A percentile compares a stretch with the other conserved stretches of the same genome.
These are phyloP conservation scores for Colletes gigas DNA, from an alignment of 1,140 invertebrate species.

Conservation along the genomic window DNA sequence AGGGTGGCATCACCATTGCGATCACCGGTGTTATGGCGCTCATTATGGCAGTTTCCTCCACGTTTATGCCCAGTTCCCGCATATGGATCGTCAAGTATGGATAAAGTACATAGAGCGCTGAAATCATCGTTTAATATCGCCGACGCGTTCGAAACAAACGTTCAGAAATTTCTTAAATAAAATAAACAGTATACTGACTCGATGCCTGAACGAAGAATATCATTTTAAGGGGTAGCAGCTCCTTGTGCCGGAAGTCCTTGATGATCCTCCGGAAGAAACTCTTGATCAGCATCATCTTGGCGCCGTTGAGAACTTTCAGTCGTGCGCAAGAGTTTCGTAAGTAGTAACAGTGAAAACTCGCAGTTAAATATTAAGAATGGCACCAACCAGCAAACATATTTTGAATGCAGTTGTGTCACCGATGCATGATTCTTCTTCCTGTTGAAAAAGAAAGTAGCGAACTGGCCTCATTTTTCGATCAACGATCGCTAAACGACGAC, in stretches of 20 bases:
- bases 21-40: constrained; percentile 90
- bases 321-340: background rate
- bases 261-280: constrained; percentile 85
- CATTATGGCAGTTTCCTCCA: constrained; percentile 93
- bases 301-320: constrained; percentile 8
- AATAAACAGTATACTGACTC: constrained; percentile 82
- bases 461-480: background rate
- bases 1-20: constrained; percentile 89
- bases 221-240: constrained; percentile 87
- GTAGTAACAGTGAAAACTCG: background rate
- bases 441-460: background rate
- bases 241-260: constrained; percentile 87
- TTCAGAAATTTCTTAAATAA: no score
- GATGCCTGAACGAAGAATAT: constrained; percentile 90
- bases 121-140: constrained; percentile 49
- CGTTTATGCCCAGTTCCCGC: constrained; percentile 90
- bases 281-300: constrained; percentile 82
- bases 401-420: constrained; percentile 18
- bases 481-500: no score
- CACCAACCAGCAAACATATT: constrained; percentile 11
- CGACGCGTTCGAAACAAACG: background rate
- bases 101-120: constrained; percentile 89
- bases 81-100: constrained; percentile 93
- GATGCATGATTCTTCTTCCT: constrained; percentile 25
- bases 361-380: constrained; percentile 23